Evolutionary conservation across 1,140 invertebrate genomes (phyloP), one percentile per base, ranked within the genome.

Genomic region (Bombus polaris): DNA sequence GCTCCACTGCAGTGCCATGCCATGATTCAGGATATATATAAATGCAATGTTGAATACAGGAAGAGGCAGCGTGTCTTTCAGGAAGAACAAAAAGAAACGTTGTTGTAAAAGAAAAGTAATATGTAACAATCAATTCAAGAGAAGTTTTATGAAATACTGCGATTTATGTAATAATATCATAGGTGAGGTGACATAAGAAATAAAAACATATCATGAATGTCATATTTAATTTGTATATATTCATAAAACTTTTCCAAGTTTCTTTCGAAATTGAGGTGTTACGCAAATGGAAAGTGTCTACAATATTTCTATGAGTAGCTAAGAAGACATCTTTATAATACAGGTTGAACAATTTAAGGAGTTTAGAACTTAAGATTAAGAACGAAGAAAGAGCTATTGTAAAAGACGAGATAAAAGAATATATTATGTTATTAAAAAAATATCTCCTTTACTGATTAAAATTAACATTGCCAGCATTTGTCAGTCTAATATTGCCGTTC

Each of bases 1-100:
- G 88, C 83, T n/a, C 94, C 94, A 85, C 88, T 94, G 92, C 94
- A 95, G 28, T 92, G 92, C 94, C 94, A 95, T 93, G 94, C 93
- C 94, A 95, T 95, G 80, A 79, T 93, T 35, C 42, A 68, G 28
- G 28, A 39, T 79, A 28, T 37, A 18, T 66, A 66, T 35, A 32
- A 15, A 32, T 18, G 35, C 4, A 42, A 53, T 22, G 28, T 12
- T 22, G n/a, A 13, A 66, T 25, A 37, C 8, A 53, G 42, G 22
- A 25, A 47, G 3, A 28, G 12, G 1, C 6, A 12, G 15, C 5
- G 6, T 39, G 53, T 18, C 57, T 57, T 35, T 35, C 57, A 37
- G 25, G 18, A 15, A 85, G 0, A 74, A 13, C 13, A 53, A 59
- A 42, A 42, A 28, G 22, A 13, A 32, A 44, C 15, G 9, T 73